These are phyloP conservation scores for Dendronephthya gigantea DNA, from an alignment of 64 coral and sea anemone genomes.

Conservation along the genomic window DNA sequence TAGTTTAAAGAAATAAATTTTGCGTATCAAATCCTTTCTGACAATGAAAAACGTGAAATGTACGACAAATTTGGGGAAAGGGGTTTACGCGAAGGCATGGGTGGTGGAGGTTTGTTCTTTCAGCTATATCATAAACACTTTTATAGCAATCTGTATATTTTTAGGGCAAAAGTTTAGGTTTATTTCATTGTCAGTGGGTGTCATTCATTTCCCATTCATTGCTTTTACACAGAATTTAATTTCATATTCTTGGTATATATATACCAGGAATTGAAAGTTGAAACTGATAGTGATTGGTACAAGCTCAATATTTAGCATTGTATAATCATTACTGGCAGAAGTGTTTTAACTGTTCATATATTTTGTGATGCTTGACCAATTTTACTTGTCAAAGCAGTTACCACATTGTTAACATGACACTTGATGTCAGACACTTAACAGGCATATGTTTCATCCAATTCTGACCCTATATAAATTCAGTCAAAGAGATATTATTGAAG, in stretches of 20 bases:
- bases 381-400: too few relatives aligned
- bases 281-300: not conserved
- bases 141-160: too few relatives aligned
- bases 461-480: too few relatives aligned
- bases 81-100: slow-evolving; percentile 77
- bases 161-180: too few relatives aligned
- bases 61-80: slow-evolving; percentile 97
- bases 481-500: too few relatives aligned
- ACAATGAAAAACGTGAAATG: slow-evolving; percentile 83
- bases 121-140: not conserved
- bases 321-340: too few relatives aligned
- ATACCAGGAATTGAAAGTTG: not conserved
- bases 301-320: too few relatives aligned
- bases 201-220: not conserved
- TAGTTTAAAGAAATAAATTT: slow-evolving; percentile 99
- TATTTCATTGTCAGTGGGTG: not conserved
- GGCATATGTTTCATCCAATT: too few relatives aligned
- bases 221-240: not conserved
- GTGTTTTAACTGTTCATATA: too few relatives aligned
- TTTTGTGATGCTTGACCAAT: too few relatives aligned
- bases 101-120: slow-evolving; percentile 24
- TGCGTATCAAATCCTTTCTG: slow-evolving; percentile 84
- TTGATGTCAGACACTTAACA: too few relatives aligned
- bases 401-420: too few relatives aligned
- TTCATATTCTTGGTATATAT: not conserved